Conservation (phyloP, 2,888 invertebrate genomes). For the Leptinotarsa haldemani region DNA sequence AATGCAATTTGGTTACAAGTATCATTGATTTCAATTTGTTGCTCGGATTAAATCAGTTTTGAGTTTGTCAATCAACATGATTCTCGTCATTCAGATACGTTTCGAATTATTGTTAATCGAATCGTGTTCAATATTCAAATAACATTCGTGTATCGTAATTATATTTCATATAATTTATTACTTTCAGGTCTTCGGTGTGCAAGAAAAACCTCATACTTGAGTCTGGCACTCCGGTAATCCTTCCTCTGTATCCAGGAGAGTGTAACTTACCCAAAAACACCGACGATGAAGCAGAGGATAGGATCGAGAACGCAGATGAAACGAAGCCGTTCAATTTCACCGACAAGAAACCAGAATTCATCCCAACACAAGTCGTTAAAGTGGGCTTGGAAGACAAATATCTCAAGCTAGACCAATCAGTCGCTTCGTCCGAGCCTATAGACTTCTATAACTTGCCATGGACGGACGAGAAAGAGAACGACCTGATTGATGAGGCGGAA, state of each 20-base stretch:
- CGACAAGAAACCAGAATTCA: slow-evolving; percentile 54
- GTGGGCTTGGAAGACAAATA: slow-evolving; percentile 60
- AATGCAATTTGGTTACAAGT: too few species aligned
- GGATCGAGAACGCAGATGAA: slow-evolving; percentile 42
- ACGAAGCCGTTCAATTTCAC: slow-evolving; percentile 31
- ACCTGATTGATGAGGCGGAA: slow-evolving; percentile 66
- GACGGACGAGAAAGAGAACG: slow-evolving; percentile 65
- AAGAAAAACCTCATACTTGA: slow-evolving; percentile 79
- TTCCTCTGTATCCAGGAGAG: slow-evolving; percentile 82
- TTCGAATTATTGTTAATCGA: too few species aligned
- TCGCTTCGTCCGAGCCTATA: slow-evolving; percentile 63
- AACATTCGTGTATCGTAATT: too few species aligned
- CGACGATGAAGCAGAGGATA: slow-evolving; percentile 46
- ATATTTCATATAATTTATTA: too few species aligned
- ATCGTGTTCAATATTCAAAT: too few species aligned
- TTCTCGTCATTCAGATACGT: too few species aligned
- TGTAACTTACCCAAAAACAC: slow-evolving; percentile 75
- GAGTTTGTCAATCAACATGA: too few species aligned
- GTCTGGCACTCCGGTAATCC: slow-evolving; percentile 78
- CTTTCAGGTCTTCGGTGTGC: slow-evolving; percentile 80
- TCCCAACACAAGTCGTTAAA: slow-evolving; percentile 63
- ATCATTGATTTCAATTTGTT: too few species aligned
- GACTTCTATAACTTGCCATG: slow-evolving; percentile 67
- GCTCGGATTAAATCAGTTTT: too few species aligned
- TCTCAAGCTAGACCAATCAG: slow-evolving; percentile 27